phyloP scores from a whole-genome alignment of 2,797 vertebrate species.

The Alfaro cultratus region DNA sequence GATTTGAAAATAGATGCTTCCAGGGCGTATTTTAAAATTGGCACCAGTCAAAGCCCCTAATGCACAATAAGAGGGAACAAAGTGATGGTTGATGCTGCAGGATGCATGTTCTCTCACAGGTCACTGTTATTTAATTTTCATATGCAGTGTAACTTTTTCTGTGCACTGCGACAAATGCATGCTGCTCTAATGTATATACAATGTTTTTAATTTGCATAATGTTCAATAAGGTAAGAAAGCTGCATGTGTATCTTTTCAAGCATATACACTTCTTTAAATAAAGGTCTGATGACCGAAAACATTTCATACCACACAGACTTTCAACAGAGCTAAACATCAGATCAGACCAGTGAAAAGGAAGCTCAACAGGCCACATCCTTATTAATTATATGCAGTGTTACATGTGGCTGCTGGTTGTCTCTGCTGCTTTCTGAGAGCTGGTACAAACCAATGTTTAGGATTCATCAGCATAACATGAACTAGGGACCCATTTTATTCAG shows the following conservation, averaged over 20 bases:
- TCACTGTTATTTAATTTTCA: not conserved
- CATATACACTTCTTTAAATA: not conserved
- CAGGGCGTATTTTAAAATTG: not conserved
- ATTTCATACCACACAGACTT: not conserved
- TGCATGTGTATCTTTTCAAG: not conserved
- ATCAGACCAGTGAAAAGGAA: conserved; percentile 16
- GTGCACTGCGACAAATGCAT: not conserved
- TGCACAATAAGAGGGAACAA: not conserved
- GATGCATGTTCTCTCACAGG: not conserved
- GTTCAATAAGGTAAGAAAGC: too few species aligned
- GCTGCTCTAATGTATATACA: not conserved
- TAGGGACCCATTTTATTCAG: not conserved
- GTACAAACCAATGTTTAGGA: not conserved
- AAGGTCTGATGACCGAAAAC: not conserved
- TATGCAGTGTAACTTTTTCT: not conserved
- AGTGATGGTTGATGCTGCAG: not conserved
- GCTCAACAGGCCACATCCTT: conserved; percentile 23
- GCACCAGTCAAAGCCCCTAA: not conserved
- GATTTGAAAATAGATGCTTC: not conserved
- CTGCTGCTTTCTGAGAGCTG: conserved; percentile 12
- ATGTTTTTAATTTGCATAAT: not conserved
- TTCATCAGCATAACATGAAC: too few species aligned
- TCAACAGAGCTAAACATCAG: not conserved
- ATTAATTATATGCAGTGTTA: not conserved
- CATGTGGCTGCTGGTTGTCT: conserved; percentile 9